These are phyloP conservation scores for Sarcophaga variegata DNA, from an alignment of 2,888 invertebrate genomes.

Conservation along the genomic window DNA sequence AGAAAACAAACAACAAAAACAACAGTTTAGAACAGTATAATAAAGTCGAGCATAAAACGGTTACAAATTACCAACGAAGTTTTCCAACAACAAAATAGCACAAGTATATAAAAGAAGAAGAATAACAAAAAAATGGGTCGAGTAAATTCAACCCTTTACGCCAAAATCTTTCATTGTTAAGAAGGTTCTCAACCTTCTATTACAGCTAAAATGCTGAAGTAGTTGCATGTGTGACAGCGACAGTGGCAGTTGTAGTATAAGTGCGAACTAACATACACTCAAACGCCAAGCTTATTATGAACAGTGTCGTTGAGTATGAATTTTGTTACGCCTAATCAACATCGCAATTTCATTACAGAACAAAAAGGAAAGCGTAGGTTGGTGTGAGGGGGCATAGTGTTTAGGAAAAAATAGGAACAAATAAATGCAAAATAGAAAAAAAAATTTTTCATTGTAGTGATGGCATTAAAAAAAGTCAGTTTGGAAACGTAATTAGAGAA, in stretches of 20 bases:
- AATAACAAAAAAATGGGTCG: not conserved
- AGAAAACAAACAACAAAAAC: too few species aligned
- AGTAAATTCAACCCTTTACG: conserved; percentile 32
- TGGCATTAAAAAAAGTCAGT: not conserved
- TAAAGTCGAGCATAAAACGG: too few species aligned
- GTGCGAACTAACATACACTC: not conserved
- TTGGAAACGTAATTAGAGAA: too few species aligned
- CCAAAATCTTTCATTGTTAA: not conserved
- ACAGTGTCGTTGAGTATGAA: conserved; percentile 45
- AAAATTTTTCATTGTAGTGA: not conserved
- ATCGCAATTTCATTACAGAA: conserved; percentile 64
- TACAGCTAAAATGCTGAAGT: not conserved
- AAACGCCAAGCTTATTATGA: conserved; percentile 2
- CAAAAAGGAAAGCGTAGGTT: conserved; percentile 35
- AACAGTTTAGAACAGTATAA: too few species aligned
- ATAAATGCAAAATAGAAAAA: conserved; percentile 36
- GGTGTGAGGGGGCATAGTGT: conserved; percentile 5
- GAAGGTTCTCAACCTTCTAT: conserved; percentile 24
- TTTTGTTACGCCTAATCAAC: conserved; percentile 64
- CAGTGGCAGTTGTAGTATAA: too few species aligned
- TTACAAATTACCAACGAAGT: too few species aligned
- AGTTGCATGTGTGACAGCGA: not conserved
- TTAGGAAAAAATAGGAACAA: conserved; percentile 26
- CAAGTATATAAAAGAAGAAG: not conserved
- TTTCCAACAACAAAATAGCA: conserved; percentile 1